Base-by-base conservation (phyloP, 2,113 vertebrate species). In the Scomber scombrus region DNA sequence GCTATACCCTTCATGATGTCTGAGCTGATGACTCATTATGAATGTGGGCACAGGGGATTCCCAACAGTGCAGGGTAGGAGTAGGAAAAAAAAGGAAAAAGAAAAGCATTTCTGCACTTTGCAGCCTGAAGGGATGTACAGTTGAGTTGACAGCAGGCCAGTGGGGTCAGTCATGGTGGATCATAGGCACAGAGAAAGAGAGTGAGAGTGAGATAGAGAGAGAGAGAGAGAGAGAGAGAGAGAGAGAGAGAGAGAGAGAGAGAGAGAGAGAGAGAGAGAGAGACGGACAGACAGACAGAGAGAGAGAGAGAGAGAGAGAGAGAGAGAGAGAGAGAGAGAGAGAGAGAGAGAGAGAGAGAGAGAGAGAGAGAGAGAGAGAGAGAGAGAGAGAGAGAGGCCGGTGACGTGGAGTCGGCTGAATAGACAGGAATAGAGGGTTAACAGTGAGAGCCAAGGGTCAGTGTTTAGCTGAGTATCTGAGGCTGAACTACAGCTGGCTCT, bases 1-100 rank as follows among this genome's bases (percentile, higher is more conserved):
- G 34, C 34, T 40, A 40, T 58, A 96, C 93, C 78, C 94, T 95
- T 94, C 94, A 96, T 91, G 92, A 96, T 94, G 93, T 96, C 95
- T 96, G 68, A 96, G 94, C 80, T 94, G 95, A 3, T 96, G 95
- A 93, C 68, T 95, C 91, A 97, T 91, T 2, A 90, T 93, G 46
- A 78, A 92, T 94, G 58, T 90, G 93, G 62, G 92, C 85, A 68
- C 89, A 92, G 57, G 92, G 88, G 80, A 86, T 90, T 86, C 84
- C 90, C 85, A 71, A 81, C 55, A 71, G 86, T 18, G 69, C 12
- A 57, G 71, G 43, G 76, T 82, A 60, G 43, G 72, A 55, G 65
- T 51, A 51, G 49, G 8, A 73, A 34, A 45, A 18, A 11, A 26
- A 26, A 26, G 23, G 23, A 58, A 43, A 51, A 47, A 16, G 8